A percentile compares a stretch with the other conserved stretches of the same genome.
These are phyloP conservation scores for Pogoniulus pusillus DNA, from an alignment of 2,797 vertebrate genomes.

Conservation along the genomic window DNA sequence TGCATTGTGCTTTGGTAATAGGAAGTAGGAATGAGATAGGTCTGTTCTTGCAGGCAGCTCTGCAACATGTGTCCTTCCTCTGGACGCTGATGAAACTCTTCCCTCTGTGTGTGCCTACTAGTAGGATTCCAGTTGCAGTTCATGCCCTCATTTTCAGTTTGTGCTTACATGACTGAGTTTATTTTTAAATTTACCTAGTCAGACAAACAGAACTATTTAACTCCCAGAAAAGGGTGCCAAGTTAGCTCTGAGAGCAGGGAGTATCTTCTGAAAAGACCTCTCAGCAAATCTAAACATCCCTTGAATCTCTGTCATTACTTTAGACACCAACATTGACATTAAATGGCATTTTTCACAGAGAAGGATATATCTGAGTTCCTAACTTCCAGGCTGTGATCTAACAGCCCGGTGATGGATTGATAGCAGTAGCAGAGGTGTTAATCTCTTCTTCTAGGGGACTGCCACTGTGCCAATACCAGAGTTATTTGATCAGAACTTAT, in stretches of 20 bases:
- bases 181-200: constrained; percentile 6
- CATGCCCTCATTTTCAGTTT: constrained; percentile 6
- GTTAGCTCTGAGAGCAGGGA: not conserved
- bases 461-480: not conserved
- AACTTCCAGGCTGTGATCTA: not conserved
- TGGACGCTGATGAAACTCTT: not conserved
- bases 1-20: not conserved
- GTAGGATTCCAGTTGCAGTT: not conserved
- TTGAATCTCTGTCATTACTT: not conserved
- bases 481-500: not conserved
- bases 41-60: not conserved
- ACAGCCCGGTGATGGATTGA: too few relatives aligned
- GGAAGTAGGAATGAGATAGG: not conserved
- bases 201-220: not conserved
- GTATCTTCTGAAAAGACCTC: not conserved
- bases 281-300: not conserved
- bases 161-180: not conserved
- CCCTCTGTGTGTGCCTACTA: not conserved
- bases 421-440: not conserved
- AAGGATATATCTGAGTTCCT: not conserved
- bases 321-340: not conserved
- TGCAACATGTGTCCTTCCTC: not conserved
- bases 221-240: not conserved
- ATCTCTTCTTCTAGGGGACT: not conserved
- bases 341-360: not conserved